These are phyloP conservation scores for Pipistrellus pygmaeus DNA, from an alignment of 2,797 vertebrate species.

Conservation along the genomic window DNA sequence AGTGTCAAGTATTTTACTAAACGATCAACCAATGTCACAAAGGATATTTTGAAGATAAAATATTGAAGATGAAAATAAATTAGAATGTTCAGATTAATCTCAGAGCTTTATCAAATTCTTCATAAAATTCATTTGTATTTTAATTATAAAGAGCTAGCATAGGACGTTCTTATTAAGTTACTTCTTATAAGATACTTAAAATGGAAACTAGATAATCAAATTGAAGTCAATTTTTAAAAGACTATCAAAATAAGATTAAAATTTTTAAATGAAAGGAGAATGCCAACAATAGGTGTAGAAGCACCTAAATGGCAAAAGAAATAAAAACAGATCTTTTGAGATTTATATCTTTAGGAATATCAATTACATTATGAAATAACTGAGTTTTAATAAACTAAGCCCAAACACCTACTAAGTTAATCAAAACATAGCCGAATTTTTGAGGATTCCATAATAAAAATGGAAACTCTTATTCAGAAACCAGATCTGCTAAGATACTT, in stretches of 20 bases:
- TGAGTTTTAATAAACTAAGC: conserved; percentile 27
- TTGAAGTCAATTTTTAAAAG: neutral
- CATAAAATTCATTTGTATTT: conserved; percentile 35
- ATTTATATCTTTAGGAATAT: conserved; percentile 21
- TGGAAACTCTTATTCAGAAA: conserved; percentile 31
- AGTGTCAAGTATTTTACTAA: neutral
- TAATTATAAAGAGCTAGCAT: conserved; percentile 30
- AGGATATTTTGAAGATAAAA: neutral
- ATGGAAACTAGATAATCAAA: neutral
- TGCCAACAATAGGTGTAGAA: neutral
- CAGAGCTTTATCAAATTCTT: conserved; percentile 38
- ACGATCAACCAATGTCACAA: neutral
- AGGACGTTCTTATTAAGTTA: neutral
- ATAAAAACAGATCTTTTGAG: conserved; percentile 17
- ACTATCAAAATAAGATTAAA: conserved; percentile 25
- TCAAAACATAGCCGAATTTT: conserved; percentile 31
- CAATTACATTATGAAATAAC: conserved; percentile 15
- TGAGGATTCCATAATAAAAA: conserved; percentile 41
- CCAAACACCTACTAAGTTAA: neutral
- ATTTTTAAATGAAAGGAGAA: conserved; percentile 63
- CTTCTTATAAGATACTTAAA: conserved; percentile 13
- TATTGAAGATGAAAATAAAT: neutral
- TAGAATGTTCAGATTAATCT: conserved; percentile 23
- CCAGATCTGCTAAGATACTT: neutral
- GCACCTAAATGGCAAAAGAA: neutral